Evolutionary conservation across 2,797 vertebrate genomes (phyloP).

Genomic region (Prionace glauca): DNA sequence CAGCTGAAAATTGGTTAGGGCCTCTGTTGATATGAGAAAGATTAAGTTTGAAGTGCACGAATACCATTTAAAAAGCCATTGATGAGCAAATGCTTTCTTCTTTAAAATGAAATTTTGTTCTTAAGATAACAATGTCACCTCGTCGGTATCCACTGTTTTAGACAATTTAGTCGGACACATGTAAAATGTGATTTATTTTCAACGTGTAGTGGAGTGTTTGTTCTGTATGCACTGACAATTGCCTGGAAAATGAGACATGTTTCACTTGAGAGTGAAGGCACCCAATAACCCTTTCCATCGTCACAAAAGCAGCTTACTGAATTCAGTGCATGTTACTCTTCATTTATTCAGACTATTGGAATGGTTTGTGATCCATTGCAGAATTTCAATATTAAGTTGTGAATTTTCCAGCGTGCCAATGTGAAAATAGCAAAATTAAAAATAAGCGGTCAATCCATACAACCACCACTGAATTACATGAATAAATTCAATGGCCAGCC

Average conservation of each 20-base stretch:
- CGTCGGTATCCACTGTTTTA: not conserved
- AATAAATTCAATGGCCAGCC: not conserved
- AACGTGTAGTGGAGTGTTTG: not conserved
- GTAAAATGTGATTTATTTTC: conserved; percentile 16
- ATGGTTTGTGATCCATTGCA: not conserved
- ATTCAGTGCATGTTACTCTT: not conserved
- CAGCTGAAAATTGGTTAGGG: conserved; percentile 21
- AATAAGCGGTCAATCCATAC: not conserved
- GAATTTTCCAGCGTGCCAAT: not conserved
- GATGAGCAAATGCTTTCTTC: not conserved
- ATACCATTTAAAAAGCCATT: not conserved
- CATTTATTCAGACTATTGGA: not conserved
- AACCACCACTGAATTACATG: not conserved
- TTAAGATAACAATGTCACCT: not conserved
- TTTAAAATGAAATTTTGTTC: not conserved
- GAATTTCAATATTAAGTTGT: not conserved
- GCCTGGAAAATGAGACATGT: not conserved
- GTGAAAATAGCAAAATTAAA: not conserved
- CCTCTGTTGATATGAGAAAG: conserved; percentile 7
- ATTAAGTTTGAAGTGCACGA: conserved; percentile 21
- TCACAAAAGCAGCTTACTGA: not conserved
- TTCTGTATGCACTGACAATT: not conserved
- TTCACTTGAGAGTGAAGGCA: not conserved
- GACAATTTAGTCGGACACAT: not conserved
- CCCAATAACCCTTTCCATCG: not conserved